Base-by-base conservation (phyloP, 53 echinoderm and acorn worm species). In the Pentamera pediparva region DNA sequence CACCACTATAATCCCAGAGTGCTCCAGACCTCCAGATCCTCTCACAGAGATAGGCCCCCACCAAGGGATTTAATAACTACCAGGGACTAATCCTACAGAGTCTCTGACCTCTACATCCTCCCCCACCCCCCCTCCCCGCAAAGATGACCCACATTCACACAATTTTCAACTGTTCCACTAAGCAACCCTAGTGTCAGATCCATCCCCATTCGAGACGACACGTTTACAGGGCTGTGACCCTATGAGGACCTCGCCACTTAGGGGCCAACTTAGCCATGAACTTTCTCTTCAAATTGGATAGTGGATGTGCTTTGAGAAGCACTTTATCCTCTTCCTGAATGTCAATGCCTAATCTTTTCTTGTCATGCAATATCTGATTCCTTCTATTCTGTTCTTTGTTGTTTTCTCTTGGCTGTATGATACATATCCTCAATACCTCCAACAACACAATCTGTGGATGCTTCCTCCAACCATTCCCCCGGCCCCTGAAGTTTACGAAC, bases 211-310 rank as follows among this genome's bases (percentile, higher is more conserved):
- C n/a, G n/a, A n/a, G n/a, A n/a, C n/a, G n/a, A n/a, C n/a, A n/a
- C n/a, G 43, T 41, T 41, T 10, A 15, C 43, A 41, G 9, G 15
- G 43, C 9, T 10, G 43, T 41, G 15, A 65, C 65, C 5, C 9
- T 65, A 28, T 39, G 39, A 1, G 65, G 39, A 10, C 65, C 65
- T 40, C 65, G 0, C 84, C 84, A 83, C n/a, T 59, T 77, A 0
- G 84, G 84, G 20, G 77, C 77, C 0, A 83, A 62, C 32, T 83
- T 84, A 5, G 78, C 77, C 0, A 38, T 17, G 60, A 84, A 84
- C 47, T 59, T 27, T 35, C 53, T 84, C 20, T 71, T 78, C 0
- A 69, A 60, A 60, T 69, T 71, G 5, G 84, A 84, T 13, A 59
- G 51, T 3, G 77, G 84, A 24, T 61, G 65, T 2, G 84, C 70